Percentiles rank a stretch among this genome's conserved stretches.
phyloP scores from a whole-genome alignment of 2,113 vertebrate species.

The Proteles cristata region DNA sequence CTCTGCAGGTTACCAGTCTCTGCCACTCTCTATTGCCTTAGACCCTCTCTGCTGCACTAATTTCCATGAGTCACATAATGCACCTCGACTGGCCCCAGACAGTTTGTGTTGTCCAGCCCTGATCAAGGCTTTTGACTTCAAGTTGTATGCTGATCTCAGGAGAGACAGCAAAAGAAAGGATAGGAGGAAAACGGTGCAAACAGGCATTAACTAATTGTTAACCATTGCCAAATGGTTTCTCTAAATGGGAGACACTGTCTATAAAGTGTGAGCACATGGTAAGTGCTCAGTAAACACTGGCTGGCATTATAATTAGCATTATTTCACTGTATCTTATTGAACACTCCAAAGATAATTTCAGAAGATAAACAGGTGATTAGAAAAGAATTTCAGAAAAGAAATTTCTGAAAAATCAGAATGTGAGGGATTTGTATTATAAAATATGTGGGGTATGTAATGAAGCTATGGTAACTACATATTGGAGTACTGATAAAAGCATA shows the following conservation, averaged over 20 bases:
- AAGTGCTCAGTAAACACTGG: background rate
- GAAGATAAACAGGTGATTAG: background rate
- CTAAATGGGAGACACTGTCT: background rate
- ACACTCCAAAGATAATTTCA: background rate
- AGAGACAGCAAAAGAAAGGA: background rate
- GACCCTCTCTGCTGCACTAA: background rate
- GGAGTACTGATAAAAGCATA: background rate
- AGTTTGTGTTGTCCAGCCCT: background rate
- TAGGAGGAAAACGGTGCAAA: background rate
- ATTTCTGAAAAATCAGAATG: background rate
- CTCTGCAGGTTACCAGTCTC: background rate
- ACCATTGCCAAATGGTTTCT: background rate
- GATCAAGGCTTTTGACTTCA: slow-evolving; percentile 3
- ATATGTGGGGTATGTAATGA: background rate
- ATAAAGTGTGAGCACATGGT: background rate
- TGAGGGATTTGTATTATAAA: background rate
- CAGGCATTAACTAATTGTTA: background rate
- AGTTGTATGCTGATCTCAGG: background rate
- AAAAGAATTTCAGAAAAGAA: background rate
- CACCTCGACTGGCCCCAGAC: background rate
- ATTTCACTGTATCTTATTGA: background rate
- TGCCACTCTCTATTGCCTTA: background rate
- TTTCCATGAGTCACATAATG: background rate
- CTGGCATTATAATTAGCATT: background rate
- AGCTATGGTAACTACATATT: background rate